Conservation (phyloP, 2,797 vertebrate species). For the Taenioides sp. region DNA sequence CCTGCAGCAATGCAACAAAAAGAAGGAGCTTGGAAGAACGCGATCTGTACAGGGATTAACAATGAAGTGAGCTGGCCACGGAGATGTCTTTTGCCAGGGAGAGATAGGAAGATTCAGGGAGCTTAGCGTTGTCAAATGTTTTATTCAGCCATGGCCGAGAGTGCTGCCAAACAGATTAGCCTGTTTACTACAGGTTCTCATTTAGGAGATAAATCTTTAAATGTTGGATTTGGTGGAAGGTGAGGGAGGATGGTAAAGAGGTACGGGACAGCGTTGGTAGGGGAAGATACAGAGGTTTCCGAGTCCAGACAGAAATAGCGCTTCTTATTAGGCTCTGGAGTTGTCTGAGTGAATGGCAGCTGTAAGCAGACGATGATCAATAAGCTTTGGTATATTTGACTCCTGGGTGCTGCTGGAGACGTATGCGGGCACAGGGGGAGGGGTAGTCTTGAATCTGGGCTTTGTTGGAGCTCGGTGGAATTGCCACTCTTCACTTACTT, state of each 20-base stretch:
- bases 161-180: constrained; percentile 88
- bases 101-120: constrained; percentile 81
- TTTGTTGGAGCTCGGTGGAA: constrained; percentile 73
- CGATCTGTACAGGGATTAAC: constrained; percentile 72
- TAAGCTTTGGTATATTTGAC: constrained; percentile 67
- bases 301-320: constrained; percentile 55
- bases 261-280: constrained; percentile 52
- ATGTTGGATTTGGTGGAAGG: constrained; percentile 81
- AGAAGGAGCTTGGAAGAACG: constrained; percentile 61
- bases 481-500: constrained; percentile 62
- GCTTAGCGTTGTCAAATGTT: constrained; percentile 85
- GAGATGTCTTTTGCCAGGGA: constrained; percentile 78
- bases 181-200: constrained; percentile 87
- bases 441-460: constrained; percentile 57
- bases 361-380: constrained; percentile 79
- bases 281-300: constrained; percentile 3
- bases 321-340: constrained; percentile 60
- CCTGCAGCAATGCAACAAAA: constrained; percentile 66
- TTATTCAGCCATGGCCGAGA: constrained; percentile 86
- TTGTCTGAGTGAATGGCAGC: constrained; percentile 66
- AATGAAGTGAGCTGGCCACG: constrained; percentile 69
- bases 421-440: constrained; percentile 21
- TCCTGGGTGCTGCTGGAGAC: constrained; percentile 60
- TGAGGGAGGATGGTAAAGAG: constrained; percentile 29
- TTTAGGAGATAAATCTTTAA: constrained; percentile 88